Conservation (phyloP, 64 coral and sea anemone species). For the Montipora capricornis region DNA sequence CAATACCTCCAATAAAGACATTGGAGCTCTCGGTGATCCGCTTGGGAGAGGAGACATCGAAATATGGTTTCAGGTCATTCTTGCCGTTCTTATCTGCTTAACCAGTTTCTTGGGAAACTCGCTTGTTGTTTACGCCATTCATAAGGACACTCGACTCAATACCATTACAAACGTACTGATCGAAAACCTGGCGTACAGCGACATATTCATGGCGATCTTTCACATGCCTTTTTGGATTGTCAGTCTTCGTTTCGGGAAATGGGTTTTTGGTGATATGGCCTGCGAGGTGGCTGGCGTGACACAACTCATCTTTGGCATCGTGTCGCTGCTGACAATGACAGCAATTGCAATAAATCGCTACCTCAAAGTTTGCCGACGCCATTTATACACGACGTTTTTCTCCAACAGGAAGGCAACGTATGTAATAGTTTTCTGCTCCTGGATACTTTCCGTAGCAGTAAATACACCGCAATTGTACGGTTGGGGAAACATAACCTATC, state of each 20-base stretch:
- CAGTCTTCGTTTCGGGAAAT: conserved; percentile 46
- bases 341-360: conserved; percentile 67
- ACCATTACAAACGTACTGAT: conserved; percentile 63
- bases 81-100: background rate
- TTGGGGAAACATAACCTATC: conserved; percentile 37
- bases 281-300: conserved; percentile 41
- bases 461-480: conserved; percentile 65
- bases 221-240: conserved; percentile 72
- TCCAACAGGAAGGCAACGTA: conserved; percentile 8
- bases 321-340: conserved; percentile 61
- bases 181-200: conserved; percentile 57
- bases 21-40: background rate
- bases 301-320: conserved; percentile 57
- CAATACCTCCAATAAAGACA: background rate
- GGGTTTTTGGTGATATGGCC: conserved; percentile 42
- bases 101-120: conserved; percentile 40
- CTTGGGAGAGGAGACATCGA: conserved; percentile 33
- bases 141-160: conserved; percentile 42
- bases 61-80: conserved; percentile 37
- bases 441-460: conserved; percentile 16
- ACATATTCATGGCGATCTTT: conserved; percentile 53
- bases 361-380: conserved; percentile 45
- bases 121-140: conserved; percentile 56
- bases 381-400: conserved; percentile 44
- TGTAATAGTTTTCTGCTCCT: background rate